phyloP scores from a whole-genome alignment of 2,888 invertebrate genomes.

The Dryadula phaetusa region DNA sequence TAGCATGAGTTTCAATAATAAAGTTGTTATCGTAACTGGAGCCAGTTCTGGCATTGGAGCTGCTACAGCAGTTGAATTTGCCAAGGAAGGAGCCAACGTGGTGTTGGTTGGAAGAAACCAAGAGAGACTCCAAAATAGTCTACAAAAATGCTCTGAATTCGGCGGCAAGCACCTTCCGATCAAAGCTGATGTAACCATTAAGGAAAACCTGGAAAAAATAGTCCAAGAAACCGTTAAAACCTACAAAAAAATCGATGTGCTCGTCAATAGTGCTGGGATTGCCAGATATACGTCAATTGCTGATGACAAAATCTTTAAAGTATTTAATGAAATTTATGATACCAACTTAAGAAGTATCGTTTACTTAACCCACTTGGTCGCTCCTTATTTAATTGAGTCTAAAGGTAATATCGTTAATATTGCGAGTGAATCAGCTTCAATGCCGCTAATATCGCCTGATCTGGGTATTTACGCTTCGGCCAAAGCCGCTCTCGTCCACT shows the following conservation, averaged over 20 bases:
- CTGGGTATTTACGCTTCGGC: slow-evolving; percentile 6
- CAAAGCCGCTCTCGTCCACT: background rate
- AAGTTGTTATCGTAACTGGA: slow-evolving; percentile 53
- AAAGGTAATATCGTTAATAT: slow-evolving; percentile 58
- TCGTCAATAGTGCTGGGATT: slow-evolving; percentile 1
- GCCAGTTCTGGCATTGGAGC: slow-evolving; percentile 54
- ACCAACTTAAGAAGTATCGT: slow-evolving; percentile 44
- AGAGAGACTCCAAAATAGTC: background rate
- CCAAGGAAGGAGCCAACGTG: slow-evolving; percentile 49
- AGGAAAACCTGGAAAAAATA: background rate
- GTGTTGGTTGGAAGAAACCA: slow-evolving; percentile 43
- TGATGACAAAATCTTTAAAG: background rate
- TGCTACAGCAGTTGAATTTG: slow-evolving; percentile 48
- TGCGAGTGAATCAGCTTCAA: slow-evolving; percentile 46
- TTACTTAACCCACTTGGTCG: slow-evolving; percentile 50
- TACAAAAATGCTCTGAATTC: background rate
- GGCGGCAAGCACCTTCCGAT: background rate
- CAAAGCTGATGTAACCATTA: background rate
- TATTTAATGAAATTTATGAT: background rate
- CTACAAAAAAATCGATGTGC: background rate
- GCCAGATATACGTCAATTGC: background rate
- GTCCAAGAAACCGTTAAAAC: slow-evolving; percentile 7
- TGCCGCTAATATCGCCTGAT: background rate
- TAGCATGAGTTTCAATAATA: slow-evolving; percentile 50
- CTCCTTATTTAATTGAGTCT: slow-evolving; percentile 52